Evolutionary conservation across 1,140 invertebrate species (phyloP).

Genomic region (Yoshiicerus persimilis): DNA sequence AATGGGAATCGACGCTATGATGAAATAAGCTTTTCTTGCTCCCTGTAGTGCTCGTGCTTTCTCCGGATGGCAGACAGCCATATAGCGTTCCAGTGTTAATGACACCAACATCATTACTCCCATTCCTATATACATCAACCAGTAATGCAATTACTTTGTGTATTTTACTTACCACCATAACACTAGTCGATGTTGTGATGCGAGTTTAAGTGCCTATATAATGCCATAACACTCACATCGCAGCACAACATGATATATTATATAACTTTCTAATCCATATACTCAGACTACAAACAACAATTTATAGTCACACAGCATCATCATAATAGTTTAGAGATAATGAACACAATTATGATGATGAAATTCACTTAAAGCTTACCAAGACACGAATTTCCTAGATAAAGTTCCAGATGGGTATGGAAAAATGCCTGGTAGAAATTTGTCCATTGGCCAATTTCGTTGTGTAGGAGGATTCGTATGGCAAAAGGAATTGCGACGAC

Average conservation of each 20-base stretch:
- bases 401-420: slow-evolving; percentile 71
- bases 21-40: slow-evolving; percentile 59
- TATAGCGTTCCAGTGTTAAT: slow-evolving; percentile 75
- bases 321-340: not conserved
- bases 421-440: slow-evolving; percentile 68
- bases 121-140: slow-evolving; percentile 57
- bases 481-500: slow-evolving; percentile 71
- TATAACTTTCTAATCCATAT: not conserved
- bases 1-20: slow-evolving; percentile 64
- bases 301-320: not conserved
- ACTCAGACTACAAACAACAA: not conserved
- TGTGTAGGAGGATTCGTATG: slow-evolving; percentile 66
- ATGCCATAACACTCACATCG: no score
- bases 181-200: not conserved
- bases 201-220: not conserved
- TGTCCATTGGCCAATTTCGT: slow-evolving; percentile 65
- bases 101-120: slow-evolving; percentile 77
- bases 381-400: slow-evolving; percentile 71
- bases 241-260: not conserved
- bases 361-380: slow-evolving; percentile 55
- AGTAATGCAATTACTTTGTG: not conserved
- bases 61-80: slow-evolving; percentile 77
- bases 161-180: not conserved
- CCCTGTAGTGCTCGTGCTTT: slow-evolving; percentile 62
- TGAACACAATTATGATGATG: not conserved